Percentiles rank a stretch among this genome's conserved stretches.
These are phyloP conservation scores for Terrapene triunguis DNA, from an alignment of 2,113 vertebrate species.

Conservation along the genomic window DNA sequence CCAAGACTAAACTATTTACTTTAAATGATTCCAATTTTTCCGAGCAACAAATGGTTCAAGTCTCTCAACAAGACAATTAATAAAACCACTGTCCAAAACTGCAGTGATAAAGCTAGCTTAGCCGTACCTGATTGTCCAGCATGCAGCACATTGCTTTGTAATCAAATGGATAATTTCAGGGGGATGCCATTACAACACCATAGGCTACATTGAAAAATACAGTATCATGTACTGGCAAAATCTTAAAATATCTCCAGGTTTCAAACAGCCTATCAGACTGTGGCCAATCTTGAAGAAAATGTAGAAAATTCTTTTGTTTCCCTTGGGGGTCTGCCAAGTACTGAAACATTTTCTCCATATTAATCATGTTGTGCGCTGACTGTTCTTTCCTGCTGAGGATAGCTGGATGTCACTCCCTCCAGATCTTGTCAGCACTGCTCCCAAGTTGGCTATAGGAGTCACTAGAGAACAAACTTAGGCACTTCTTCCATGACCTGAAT, in stretches of 20 bases:
- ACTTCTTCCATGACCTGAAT: not conserved
- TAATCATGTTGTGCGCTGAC: not conserved
- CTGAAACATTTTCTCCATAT: not conserved
- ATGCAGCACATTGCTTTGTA: conserved; percentile 33
- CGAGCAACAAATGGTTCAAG: conserved; percentile 78
- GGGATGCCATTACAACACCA: not conserved
- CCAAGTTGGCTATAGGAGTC: not conserved
- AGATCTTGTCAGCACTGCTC: not conserved
- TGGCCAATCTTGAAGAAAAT: not conserved
- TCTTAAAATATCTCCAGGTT: conserved; percentile 5
- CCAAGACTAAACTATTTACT: conserved; percentile 75
- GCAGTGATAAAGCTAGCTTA: conserved; percentile 42
- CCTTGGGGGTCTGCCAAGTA: not conserved
- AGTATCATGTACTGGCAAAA: not conserved
- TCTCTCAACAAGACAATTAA: conserved; percentile 78
- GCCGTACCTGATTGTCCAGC: conserved; percentile 48
- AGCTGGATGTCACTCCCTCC: not conserved
- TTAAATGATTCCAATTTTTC: conserved; percentile 72
- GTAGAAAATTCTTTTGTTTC: not conserved
- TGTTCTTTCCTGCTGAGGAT: not conserved
- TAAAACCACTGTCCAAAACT: conserved; percentile 74
- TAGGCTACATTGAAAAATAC: not conserved
- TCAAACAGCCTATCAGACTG: not conserved
- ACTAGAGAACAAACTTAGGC: not conserved
- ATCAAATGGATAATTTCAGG: not conserved